Conservation (phyloP, 1,140 invertebrate genomes). For the Ostrea edulis region DNA sequence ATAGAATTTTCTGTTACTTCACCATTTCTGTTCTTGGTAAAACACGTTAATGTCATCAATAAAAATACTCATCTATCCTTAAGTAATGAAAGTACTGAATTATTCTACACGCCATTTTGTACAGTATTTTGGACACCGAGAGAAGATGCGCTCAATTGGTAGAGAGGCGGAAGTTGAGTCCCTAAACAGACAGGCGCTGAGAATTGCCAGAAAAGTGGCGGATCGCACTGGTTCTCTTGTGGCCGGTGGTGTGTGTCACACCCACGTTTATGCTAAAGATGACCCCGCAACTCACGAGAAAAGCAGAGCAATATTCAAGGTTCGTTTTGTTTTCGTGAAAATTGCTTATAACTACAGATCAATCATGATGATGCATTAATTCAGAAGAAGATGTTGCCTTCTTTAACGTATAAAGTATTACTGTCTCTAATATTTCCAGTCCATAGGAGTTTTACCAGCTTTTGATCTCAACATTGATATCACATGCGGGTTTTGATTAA, state of each 20-base stretch:
- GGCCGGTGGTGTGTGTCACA: constrained; percentile 69
- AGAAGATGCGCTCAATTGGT: constrained; percentile 63
- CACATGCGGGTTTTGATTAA: too few relatives aligned
- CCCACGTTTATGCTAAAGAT: constrained; percentile 56
- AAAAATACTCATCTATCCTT: too few relatives aligned
- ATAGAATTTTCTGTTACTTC: background rate
- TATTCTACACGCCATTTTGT: constrained; percentile 48
- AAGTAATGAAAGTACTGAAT: background rate
- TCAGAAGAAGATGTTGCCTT: background rate
- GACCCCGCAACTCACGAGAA: constrained; percentile 43
- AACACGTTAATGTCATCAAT: background rate
- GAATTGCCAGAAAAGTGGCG: constrained; percentile 68
- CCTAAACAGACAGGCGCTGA: constrained; percentile 64
- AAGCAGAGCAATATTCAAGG: constrained; percentile 57
- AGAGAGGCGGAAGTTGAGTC: constrained; percentile 66
- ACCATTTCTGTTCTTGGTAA: background rate
- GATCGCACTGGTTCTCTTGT: constrained; percentile 63
- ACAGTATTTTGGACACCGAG: constrained; percentile 65
- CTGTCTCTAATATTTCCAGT: too few relatives aligned
- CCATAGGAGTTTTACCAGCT: too few relatives aligned
- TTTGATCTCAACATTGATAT: too few relatives aligned
- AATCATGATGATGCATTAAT: background rate
- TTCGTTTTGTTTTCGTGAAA: background rate
- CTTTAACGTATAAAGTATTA: too few relatives aligned
- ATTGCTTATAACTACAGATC: background rate